Percentiles rank a stretch among this genome's conserved stretches.
Evolutionary conservation across 2,888 invertebrate species (phyloP).

Genomic region (Eupithecia vulgata): DNA sequence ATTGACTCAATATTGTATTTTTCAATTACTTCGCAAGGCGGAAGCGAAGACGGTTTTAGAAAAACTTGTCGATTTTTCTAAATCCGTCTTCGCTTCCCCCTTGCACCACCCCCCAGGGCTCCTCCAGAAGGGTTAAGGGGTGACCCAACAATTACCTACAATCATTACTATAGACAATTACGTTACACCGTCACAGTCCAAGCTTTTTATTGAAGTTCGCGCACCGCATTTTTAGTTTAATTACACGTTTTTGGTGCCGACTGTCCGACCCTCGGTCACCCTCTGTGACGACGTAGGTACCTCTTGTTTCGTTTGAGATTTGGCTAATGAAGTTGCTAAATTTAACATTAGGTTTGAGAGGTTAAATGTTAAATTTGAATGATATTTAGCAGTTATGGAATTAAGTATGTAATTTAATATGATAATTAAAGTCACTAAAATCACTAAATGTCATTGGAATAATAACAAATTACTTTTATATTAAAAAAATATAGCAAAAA

Average conservation of each 20-base stretch:
- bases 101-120: conserved; percentile 53
- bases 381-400: background rate
- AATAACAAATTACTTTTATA: no score
- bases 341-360: conserved; percentile 10
- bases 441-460: no score
- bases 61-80: no score
- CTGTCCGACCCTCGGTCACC: conserved; percentile 49
- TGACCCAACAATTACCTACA: conserved; percentile 81
- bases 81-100: conserved; percentile 44
- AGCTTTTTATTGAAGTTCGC: conserved; percentile 76
- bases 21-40: background rate
- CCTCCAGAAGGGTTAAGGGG: conserved; percentile 77
- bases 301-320: conserved; percentile 48
- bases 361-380: background rate
- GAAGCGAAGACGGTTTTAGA: no score
- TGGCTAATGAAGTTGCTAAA: conserved; percentile 37
- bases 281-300: conserved; percentile 53
- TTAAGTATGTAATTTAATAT: background rate
- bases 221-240: conserved; percentile 79
- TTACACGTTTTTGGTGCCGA: conserved; percentile 61
- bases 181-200: conserved; percentile 76
- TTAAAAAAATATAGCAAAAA: no score
- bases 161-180: conserved; percentile 81
- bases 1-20: background rate
- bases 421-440: no score